Percentiles rank a stretch among this genome's conserved stretches.
phyloP scores from a whole-genome alignment of 2,888 invertebrate genomes.

The Cephus pulcher region DNA sequence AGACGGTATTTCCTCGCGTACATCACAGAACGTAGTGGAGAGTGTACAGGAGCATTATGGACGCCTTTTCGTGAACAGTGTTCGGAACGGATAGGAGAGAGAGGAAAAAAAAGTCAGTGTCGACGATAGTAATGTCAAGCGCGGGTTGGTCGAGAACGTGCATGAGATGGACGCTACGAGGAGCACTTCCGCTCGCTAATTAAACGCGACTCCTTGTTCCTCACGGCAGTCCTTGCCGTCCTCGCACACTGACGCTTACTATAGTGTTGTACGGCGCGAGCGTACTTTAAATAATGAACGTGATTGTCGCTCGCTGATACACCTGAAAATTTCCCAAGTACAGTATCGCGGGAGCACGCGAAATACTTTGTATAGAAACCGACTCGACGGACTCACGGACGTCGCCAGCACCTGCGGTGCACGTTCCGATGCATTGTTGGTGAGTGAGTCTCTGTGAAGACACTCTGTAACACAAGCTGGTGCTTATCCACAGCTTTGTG shows the following conservation, averaged over 20 bases:
- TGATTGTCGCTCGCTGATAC: constrained; percentile 1
- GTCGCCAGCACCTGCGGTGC: constrained; percentile 50
- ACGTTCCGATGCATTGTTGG: constrained; percentile 53
- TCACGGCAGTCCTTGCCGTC: neutral
- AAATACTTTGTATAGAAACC: constrained; percentile 7
- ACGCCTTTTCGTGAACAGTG: constrained; percentile 32
- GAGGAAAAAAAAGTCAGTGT: constrained; percentile 25
- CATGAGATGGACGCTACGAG: constrained; percentile 48
- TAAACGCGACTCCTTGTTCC: constrained; percentile 43
- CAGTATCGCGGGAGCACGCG: constrained; percentile 2
- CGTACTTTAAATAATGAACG: constrained; percentile 13
- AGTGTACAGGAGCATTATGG: constrained; percentile 13
- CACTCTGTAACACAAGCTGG: constrained; percentile 12
- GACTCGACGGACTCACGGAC: constrained; percentile 15
- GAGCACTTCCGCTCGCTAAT: constrained; percentile 48
- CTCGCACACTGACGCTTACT: neutral
- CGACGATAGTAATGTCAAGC: constrained; percentile 12
- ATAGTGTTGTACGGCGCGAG: neutral
- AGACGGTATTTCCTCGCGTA: constrained; percentile 20
- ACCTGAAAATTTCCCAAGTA: neutral
- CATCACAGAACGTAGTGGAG: constrained; percentile 11
- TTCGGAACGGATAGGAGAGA: constrained; percentile 17
- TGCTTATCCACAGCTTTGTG: neutral
- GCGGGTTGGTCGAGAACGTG: constrained; percentile 34
- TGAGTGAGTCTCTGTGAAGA: constrained; percentile 45